These are phyloP conservation scores for Thymelicus acteon DNA, from an alignment of 2,888 invertebrate species.

Conservation along the genomic window DNA sequence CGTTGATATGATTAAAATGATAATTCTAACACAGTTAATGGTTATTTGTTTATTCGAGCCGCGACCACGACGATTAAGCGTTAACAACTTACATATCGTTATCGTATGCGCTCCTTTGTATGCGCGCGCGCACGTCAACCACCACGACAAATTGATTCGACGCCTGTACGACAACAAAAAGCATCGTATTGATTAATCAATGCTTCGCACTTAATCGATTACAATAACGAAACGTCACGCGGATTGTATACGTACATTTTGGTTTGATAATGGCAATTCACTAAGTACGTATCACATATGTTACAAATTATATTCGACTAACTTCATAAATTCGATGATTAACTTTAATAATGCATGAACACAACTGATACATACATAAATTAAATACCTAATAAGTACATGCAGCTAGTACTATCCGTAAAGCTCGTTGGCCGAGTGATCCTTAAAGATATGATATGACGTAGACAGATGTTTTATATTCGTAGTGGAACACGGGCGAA, in stretches of 20 bases:
- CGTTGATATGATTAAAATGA: constrained; percentile 69
- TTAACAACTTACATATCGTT: constrained; percentile 55
- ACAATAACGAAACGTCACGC: neutral
- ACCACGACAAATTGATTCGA: constrained; percentile 43
- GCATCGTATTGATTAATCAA: neutral
- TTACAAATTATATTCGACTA: too few relatives aligned
- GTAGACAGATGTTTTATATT: constrained; percentile 63
- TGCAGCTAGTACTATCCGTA: too few relatives aligned
- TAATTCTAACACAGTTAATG: constrained; percentile 73
- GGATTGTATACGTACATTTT: too few relatives aligned
- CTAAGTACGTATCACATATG: too few relatives aligned
- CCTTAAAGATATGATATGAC: constrained; percentile 62
- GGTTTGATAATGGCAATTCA: too few relatives aligned
- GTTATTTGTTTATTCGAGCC: constrained; percentile 73
- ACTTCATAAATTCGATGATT: too few relatives aligned
- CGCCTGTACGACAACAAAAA: constrained; percentile 38
- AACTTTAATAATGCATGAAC: too few relatives aligned
- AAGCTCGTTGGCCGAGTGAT: constrained; percentile 49
- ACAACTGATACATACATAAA: too few relatives aligned
- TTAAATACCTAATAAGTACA: too few relatives aligned
- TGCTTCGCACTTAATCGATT: neutral
- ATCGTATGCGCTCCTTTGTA: constrained; percentile 52
- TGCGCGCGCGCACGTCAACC: constrained; percentile 46
- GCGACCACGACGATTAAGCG: constrained; percentile 70
- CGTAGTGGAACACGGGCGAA: constrained; percentile 50